Base-by-base conservation (phyloP, 2,888 invertebrate genomes). In the Machimus atricapillus region DNA sequence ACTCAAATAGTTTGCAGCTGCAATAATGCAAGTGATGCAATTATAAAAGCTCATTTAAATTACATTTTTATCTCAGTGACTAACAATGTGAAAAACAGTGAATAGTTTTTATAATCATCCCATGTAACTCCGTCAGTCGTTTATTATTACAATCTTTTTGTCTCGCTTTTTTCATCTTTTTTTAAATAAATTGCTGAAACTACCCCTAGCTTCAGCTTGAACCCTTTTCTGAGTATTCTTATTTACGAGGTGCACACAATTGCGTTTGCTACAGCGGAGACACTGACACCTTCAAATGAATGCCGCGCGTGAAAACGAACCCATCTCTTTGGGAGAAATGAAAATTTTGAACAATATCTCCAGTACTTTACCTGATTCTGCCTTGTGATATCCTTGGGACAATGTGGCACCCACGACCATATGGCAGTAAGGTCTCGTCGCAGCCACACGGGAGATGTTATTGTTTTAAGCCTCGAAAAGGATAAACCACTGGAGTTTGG, bases 351-450 rank as follows among this genome's bases (percentile, higher is more conserved):
- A 74, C 73, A 74, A 77, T 77, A 77, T 43, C 37, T 78, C 14
- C 43, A 78, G 78, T 14, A 46, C 76, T 76, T 76, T 76, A 76
- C 78, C 78, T 77, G 77, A 77, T 77, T 77, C 37, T 78, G 78
- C 78, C 19, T 43, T 78, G n/a, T 78, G 43, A 78, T 78, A 78
- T 78, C 43, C 23, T n/a, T 78, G 43, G 40, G 46, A 78, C 43
- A 78, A 78, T 78, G 9, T 78, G 78, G 37, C 78, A 78, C 43
- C 37, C 14, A n/a, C 40, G n/a, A 66, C 78, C 43, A 19, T 78
- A 78, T 43, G 78, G 46, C 8, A 16, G 66, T 9, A 66, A 23
- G 23, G 66, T 66, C 66, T 8, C 66, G 66, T 66, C 66, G 66
- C 27, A 37, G 43, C 16, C 34, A 19, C 23, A 40, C 23, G 14